Base-by-base conservation (phyloP, 2,113 vertebrate species). In the Cottus gobio region DNA sequence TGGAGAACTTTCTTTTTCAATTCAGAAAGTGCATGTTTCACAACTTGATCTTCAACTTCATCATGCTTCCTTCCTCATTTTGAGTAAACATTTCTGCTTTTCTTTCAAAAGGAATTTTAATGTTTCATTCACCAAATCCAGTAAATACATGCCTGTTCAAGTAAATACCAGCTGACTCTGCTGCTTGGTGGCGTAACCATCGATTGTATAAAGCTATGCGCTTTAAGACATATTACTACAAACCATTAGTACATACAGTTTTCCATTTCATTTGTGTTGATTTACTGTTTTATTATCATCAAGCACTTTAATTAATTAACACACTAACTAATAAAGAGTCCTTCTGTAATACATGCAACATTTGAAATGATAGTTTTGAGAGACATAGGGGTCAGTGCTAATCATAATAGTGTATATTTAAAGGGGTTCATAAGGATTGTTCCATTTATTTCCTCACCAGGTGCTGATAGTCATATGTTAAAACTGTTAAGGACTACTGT, bases 11-110 rank as follows among this genome's bases (percentile, higher is more conserved):
- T 57, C 12, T 63, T 78, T 62, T 70, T 13, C 1, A 1, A 54
- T 37, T 42, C 16, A 22, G 4, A 54, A 24, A 74, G 20, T 7
- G 39, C 15, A 28, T 1, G 2, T 77, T 75, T 71, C 1, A 0
- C 28, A 73, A 52, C 56, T n/a, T 9, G 8, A 50, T 57, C 48
- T 22, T 24, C 0, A 28, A 74, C 63, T 50, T 15, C 24, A n/a
- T 39, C 18, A 26, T 7, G 22, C 74, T 83, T 82, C 84, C 86
- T 90, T 91, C 90, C 84, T 81, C 69, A 62, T 75, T 82, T 20
- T 24, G 24, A 68, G 60, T n/a, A 3, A 52, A 52, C 78, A 31
- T 64, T 90, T 89, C 87, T 81, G 70, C 79, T 90, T 90, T 83
- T 42, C 30, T 42, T 2, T 52, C 4, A 13, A 6, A 30, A 61